Evolutionary conservation across 2,797 vertebrate species (phyloP), one percentile per base, ranked within the genome.

Genomic region (Nyctibius grandis): DNA sequence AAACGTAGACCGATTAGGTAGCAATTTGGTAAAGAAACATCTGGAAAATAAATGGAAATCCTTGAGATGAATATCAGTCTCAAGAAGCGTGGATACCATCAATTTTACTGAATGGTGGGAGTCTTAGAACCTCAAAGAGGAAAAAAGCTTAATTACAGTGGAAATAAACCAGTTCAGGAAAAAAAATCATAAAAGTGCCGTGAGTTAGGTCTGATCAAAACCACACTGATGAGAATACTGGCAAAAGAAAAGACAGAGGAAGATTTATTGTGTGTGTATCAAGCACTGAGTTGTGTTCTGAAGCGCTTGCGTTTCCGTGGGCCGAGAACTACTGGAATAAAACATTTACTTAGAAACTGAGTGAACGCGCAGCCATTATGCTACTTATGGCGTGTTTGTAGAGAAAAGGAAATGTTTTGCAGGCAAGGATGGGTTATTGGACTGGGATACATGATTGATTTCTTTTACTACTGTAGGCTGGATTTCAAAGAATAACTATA

Each of bases 161-260:
- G 93, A 97, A 97, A 96, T 85, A 92, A 94, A 82, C 79, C n/a
- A 61, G 48, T 83, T 94, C 38, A 67, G 76, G 56, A 40, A 69
- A 78, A 78, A 51, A 85, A 91, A 91, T 94, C 47, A 94, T 94
- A 89, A 57, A 97, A 93, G 74, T 87, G 33, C 94, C 85, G 64
- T 29, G 73, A 83, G 74, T 75, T 95, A 56, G 85, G 40, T 88
- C 63, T 95, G 93, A 97, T 97, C 90, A 97, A 97, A 97, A 92
- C 6, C 67, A 94, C 61, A 31, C 79, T 75, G 69, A 94, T 81
- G 92, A 93, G 76, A 82, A 75, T 70, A 83, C 50, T 93, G 95
- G 81, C 93, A 95, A 77, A 77, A 90, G 86, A 91, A 85, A 93
- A 91, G 72, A 81, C 40, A 67, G 77, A 79, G 68, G 65, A 88